Evolutionary conservation across 1,140 invertebrate genomes (phyloP), one percentile per base, ranked within the genome.

Genomic region (Lordiphosa mommai): DNA sequence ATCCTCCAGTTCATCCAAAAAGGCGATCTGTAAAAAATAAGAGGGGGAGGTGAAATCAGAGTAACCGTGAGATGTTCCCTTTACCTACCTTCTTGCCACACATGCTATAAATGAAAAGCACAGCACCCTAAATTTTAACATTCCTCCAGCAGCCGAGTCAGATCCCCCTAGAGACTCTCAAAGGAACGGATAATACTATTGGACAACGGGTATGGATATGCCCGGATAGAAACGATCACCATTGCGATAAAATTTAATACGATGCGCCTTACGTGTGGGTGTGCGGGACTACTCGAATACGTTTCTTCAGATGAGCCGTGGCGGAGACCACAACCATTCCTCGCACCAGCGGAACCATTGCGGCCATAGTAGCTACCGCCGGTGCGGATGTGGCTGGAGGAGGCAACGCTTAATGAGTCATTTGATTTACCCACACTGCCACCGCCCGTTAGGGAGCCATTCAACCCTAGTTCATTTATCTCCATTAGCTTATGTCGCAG

Each of bases 221-320:
- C 97, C 96, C 73, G 93, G 94, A 90, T 96, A 98, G 92, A 97
- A 98, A 84, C 95, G 94, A 90, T 99, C 97, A 41, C 97, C 97
- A 91, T 99, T 99, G 63, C 97, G 92, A 90, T 96, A 98, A 90
- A 99, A 98, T 56, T 96, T 92, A 34, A 98, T 93, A 88, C 97
- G 92, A 91, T 96, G 96, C 14, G 96, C 96, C 90, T 96, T 96
- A 49, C 94, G 93, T 34, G 94, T 93, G 46, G 92, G 91, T 43
- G 93, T 92, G 59, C 91, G 86, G n/a, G n/a, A 59, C 87, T 89
- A 48, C 74, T 88, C 5, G 88, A 86, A 89, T 86, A n/a, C 88
- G 85, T 46, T 89, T 89, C 49, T 89, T 89, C 0, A 82, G 34
- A 4, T 70, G 66, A 7, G 48, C 56, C 9, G 46, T 40, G 27